A percentile compares a stretch with the other conserved stretches of the same genome.
These are phyloP conservation scores for Himalopsyche tibetana DNA, from an alignment of 2,888 invertebrate species.

Conservation along the genomic window DNA sequence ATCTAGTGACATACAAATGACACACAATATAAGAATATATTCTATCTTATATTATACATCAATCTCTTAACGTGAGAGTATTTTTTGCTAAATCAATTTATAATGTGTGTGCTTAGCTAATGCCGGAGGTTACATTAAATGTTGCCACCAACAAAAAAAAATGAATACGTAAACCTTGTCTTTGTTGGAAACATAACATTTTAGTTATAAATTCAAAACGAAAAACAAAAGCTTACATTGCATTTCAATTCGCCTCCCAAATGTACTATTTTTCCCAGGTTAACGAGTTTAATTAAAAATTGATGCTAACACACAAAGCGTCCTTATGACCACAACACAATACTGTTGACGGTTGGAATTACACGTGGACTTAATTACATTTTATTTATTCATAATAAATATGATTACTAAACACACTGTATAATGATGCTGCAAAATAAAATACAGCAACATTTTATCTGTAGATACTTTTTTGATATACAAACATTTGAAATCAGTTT, in stretches of 20 bases:
- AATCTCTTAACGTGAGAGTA: too few relatives aligned
- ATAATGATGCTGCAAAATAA: neutral
- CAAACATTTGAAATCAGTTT: neutral
- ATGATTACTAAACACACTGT: neutral
- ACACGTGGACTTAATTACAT: constrained; percentile 41
- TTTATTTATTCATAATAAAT: constrained; percentile 51
- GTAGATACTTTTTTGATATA: too few relatives aligned
- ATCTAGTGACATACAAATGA: too few relatives aligned
- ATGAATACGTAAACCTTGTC: neutral
- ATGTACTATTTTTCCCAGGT: neutral
- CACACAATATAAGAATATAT: too few relatives aligned
- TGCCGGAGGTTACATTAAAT: neutral
- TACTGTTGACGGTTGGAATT: constrained; percentile 4
- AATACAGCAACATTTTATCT: neutral
- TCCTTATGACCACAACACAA: neutral
- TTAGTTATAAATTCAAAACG: neutral
- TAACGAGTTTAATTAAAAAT: constrained; percentile 37
- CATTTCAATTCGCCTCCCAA: constrained; percentile 4
- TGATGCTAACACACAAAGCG: constrained; percentile 2
- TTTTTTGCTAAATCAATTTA: too few relatives aligned
- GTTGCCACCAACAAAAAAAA: neutral
- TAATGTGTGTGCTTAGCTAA: too few relatives aligned
- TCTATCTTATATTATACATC: too few relatives aligned
- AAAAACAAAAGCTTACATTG: constrained; percentile 19
- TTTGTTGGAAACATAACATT: constrained; percentile 5